These are phyloP conservation scores for Tenthredo mesomela DNA, from an alignment of 2,888 invertebrate genomes.

Conservation along the genomic window DNA sequence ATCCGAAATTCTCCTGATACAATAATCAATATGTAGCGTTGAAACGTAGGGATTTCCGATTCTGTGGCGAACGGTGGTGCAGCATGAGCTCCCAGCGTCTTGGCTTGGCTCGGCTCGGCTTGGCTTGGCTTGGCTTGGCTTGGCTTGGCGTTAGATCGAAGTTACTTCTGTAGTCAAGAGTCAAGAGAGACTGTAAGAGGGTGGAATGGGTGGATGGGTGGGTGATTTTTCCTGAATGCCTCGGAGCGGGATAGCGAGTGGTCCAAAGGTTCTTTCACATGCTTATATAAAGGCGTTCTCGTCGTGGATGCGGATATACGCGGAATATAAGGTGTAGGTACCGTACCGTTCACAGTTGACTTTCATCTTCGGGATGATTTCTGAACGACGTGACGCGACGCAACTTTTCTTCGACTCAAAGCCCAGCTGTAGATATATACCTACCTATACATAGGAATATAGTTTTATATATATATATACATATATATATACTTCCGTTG, in stretches of 20 bases:
- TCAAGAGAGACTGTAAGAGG: background rate
- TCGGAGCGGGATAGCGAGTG: background rate
- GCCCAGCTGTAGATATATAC: background rate
- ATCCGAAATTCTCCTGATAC: background rate
- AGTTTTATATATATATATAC: too few species aligned
- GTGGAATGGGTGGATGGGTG: background rate
- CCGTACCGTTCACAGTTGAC: background rate
- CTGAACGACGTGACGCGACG: conserved; percentile 6
- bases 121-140: background rate
- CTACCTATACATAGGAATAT: too few species aligned
- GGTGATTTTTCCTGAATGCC: conserved; percentile 30
- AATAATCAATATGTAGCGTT: background rate
- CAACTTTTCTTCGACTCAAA: background rate
- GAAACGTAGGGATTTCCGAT: background rate
- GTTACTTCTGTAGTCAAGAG: conserved; percentile 25
- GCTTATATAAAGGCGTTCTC: conserved; percentile 5
- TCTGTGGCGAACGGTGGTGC: background rate
- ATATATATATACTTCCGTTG: background rate
- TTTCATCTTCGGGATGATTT: conserved; percentile 41
- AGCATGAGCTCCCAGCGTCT: background rate
- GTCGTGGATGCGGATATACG: background rate
- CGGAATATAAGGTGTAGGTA: background rate
- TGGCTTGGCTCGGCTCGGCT: too few species aligned
- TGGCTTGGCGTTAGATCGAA: conserved; percentile 7
- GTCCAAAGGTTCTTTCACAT: conserved; percentile 12